Percentiles rank a stretch among this genome's conserved stretches.
Conservation (phyloP, 2,113 vertebrate genomes). For the Mus spicilegus region DNA sequence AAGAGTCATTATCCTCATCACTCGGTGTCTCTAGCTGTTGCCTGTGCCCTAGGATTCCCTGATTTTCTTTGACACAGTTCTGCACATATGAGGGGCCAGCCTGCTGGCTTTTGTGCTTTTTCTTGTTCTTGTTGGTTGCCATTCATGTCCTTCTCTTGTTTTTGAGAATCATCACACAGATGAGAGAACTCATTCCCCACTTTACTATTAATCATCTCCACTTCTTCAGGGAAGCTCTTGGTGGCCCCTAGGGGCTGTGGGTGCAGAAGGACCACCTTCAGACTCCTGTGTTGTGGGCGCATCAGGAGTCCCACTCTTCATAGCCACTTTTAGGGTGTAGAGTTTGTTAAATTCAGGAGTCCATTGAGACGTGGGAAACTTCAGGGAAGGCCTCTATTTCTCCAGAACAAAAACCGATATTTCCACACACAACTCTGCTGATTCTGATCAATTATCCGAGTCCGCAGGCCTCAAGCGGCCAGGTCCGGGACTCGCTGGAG, state of each 20-base stretch:
- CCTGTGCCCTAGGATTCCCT: conserved; percentile 88
- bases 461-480: too few species aligned
- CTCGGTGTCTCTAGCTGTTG: conserved; percentile 91
- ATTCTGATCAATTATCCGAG: too few species aligned
- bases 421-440: too few species aligned
- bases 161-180: conserved; percentile 91
- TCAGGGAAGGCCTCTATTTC: conserved; percentile 85
- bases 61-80: conserved; percentile 92
- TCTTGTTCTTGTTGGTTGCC: conserved; percentile 92
- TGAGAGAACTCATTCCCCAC: conserved; percentile 95
- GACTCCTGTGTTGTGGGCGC: conserved; percentile 94
- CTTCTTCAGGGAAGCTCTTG: conserved; percentile 93
- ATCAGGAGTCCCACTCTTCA: conserved; percentile 99
- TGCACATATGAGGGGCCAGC: conserved; percentile 95
- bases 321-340: conserved; percentile 90
- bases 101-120: conserved; percentile 96
- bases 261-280: conserved; percentile 97
- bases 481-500: too few species aligned
- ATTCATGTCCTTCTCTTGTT: conserved; percentile 90
- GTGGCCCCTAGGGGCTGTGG: conserved; percentile 93
- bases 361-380: conserved; percentile 89
- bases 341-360: conserved; percentile 87
- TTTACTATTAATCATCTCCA: conserved; percentile 97
- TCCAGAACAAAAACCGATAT: too few species aligned
- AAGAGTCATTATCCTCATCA: conserved; percentile 95